Conservation (phyloP, 1,140 invertebrate species). For the Maniola jurtina region DNA sequence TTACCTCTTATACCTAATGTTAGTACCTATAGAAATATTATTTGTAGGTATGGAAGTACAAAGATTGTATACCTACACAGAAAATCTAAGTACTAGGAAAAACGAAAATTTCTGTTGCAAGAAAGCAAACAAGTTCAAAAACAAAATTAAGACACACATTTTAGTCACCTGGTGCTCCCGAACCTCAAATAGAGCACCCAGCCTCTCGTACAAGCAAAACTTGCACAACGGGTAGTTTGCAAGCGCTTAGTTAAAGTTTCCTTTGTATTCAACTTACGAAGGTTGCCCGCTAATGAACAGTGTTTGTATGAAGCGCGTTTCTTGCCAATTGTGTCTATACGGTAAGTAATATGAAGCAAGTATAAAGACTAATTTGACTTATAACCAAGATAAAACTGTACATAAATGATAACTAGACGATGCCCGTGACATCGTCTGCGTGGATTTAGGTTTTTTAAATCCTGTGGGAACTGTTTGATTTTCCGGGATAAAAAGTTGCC, state of each 20-base stretch:
- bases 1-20: too few relatives aligned
- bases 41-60: too few relatives aligned
- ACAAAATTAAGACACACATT: conserved; percentile 1
- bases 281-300: conserved; percentile 10
- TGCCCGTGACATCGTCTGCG: too few relatives aligned
- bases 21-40: too few relatives aligned
- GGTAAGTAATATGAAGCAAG: neutral
- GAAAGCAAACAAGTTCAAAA: neutral
- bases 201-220: neutral
- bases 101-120: neutral
- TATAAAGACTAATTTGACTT: too few relatives aligned
- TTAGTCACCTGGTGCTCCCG: conserved; percentile 1
- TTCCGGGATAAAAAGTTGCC: too few relatives aligned
- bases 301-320: conserved; percentile 6
- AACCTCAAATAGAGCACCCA: neutral
- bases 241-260: conserved; percentile 13
- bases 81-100: too few relatives aligned
- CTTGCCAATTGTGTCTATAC: neutral
- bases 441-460: too few relatives aligned
- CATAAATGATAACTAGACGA: too few relatives aligned
- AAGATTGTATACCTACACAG: too few relatives aligned
- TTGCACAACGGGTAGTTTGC: neutral
- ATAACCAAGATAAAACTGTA: too few relatives aligned
- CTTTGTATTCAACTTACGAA: conserved; percentile 14
- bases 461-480: too few relatives aligned